Evolutionary conservation across 2,888 invertebrate genomes (phyloP), one percentile per base, ranked within the genome.

Genomic region (Lymantria monacha): DNA sequence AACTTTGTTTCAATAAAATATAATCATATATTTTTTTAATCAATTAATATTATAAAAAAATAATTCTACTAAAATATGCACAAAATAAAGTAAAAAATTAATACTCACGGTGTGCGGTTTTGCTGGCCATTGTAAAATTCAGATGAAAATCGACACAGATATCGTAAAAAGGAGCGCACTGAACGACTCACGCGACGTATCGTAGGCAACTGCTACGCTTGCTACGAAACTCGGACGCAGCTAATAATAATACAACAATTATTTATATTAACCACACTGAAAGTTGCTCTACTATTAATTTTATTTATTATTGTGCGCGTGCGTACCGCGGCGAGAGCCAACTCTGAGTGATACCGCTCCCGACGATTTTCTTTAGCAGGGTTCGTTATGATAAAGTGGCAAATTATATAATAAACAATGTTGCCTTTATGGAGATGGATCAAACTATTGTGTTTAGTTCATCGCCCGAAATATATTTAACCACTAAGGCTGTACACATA

Each of bases 181-280:
- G 50, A 66, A 54, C 61, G 50, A 61, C 69, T 65, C 61, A 63
- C 72, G 69, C 72, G 66, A 66, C 68, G 55, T 48, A 61, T 69
- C 81, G 85, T 83, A 83, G 85, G 64, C 69, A 57, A 60, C 61
- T 65, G 81, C 85, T 83, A 85, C 85, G 83, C 58, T 55, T 63
- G 81, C 84, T 83, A 83, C 86, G 86, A 70, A 51, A 68, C 70
- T 64, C 72, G 48, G 54, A 70, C 72, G 65, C 67, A 54, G 65
- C 63, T 76, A 78, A 74, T 73, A 70, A 68, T 70, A 76, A 67
- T 66, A 51, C 57, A 74, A 9, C 7, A 30, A 42, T 71, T 70
- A 72, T 72, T 72, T 70, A 63, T 73, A 70, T 70, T 66, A 63
- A 62, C 66, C 67, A 61, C 67, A 73, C 79, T 76, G 70, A 70